Evolutionary conservation across 2,888 invertebrate genomes (phyloP), one percentile per base, ranked within the genome.

Genomic region (Polylopha cassiicola): DNA sequence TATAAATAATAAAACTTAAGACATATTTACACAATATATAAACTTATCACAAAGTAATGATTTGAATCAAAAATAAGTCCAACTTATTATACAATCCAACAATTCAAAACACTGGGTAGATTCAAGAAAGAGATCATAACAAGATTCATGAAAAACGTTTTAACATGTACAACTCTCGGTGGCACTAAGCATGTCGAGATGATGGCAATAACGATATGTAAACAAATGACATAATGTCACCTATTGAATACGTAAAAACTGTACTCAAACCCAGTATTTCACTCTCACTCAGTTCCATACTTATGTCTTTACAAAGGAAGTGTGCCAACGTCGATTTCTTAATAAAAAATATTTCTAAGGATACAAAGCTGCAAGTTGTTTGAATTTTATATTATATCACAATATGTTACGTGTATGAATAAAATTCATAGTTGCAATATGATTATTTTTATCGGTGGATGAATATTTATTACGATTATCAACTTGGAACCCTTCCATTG

Each of bases 121-220:
- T 84, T 84, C 84, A 68, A 70, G 63, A 66, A 73, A 74, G 84
- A 85, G 85, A 84, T 85, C 85, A 84, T 76, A 68, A 73, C 72
- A 75, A 85, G 85, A 85, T 85, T 84, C 85, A 78, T 65, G 65
- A 73, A 65, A 39, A 65, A 67, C 61, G 59, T 59, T 55, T 53
- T 50, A 53, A 51, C 58, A 51, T 62, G 53, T 67, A 61, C 55
- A 52, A 61, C 60, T 57, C 58, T 55, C 53, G 55, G 61, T 63
- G 60, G 57, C 59, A 61, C 58, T 61, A 55, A 58, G 53, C 53
- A 55, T 61, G 58, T 58, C 64, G 58, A 55, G 50, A 58, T 61
- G 76, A 73, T 77, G 76, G 77, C 78, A 68, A 64, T 60, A 64
- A 72, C 71, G 79, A 82, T 81, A 81, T 84, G 84, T 82, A 65